phyloP scores from a whole-genome alignment of 2,797 vertebrate genomes.

The Ceyx erithaca region DNA sequence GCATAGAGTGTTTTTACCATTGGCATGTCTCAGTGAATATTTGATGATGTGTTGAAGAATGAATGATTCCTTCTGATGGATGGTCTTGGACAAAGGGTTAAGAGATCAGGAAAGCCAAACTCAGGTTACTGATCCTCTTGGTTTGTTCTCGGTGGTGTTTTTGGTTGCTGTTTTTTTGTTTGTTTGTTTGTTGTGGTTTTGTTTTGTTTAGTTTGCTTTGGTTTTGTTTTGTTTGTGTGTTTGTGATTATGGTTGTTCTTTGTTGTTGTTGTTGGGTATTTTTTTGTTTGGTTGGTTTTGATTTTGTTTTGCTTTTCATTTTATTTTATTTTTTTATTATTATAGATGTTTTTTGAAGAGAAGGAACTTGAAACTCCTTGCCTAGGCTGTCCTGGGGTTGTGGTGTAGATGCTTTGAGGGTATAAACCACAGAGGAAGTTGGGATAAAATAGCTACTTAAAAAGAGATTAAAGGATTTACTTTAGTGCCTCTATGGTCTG shows the following conservation, averaged over 20 bases:
- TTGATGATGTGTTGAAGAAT: neutral
- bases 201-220: neutral
- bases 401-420: conserved; percentile 55
- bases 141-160: neutral
- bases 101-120: conserved; percentile 5
- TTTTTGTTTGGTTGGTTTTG: neutral
- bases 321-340: neutral
- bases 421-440: conserved; percentile 68
- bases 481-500: conserved; percentile 46
- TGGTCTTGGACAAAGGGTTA: neutral
- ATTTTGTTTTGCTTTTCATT: neutral
- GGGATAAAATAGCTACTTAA: conserved; percentile 65
- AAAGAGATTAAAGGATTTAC: conserved; percentile 68
- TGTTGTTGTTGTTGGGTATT: neutral
- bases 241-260: too few species aligned
- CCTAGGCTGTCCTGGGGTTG: conserved; percentile 53
- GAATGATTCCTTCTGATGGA: neutral
- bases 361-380: conserved; percentile 14
- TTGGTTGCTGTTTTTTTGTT: neutral
- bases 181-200: too few species aligned
- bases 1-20: neutral
- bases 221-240: neutral
- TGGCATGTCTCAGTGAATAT: neutral
- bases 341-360: neutral
- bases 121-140: neutral